Conservation (phyloP, 2,888 invertebrate genomes). For the Sarcophaga subvicina region DNA sequence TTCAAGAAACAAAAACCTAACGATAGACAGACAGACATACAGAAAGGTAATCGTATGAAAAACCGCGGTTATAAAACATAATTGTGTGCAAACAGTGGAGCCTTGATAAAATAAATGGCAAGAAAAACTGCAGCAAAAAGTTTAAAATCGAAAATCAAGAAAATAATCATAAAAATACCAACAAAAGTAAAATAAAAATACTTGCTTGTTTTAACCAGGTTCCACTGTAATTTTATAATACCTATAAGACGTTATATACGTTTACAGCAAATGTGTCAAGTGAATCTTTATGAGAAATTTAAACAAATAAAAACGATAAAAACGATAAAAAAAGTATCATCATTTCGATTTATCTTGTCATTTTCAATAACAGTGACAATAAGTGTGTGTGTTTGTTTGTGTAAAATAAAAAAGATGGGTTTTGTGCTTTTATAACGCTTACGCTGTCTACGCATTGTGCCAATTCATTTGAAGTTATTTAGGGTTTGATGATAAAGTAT, state of each 20-base stretch:
- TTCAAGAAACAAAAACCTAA: no score
- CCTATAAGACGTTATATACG: neutral
- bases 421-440: neutral
- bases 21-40: no score
- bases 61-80: no score
- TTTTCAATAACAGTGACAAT: conserved; percentile 4
- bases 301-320: neutral
- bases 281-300: neutral
- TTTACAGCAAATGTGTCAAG: neutral
- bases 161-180: no score
- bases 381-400: neutral
- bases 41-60: no score
- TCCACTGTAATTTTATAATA: no score
- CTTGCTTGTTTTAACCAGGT: no score
- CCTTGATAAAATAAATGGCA: no score
- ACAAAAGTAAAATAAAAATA: no score
- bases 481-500: neutral
- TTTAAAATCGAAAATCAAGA: no score
- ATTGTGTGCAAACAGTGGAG: no score
- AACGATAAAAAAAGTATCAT: neutral
- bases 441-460: neutral
- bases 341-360: conserved; percentile 3
- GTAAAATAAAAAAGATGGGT: neutral
- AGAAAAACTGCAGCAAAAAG: no score
- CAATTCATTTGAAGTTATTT: neutral